Evolutionary conservation across 2,888 invertebrate species (phyloP).

Genomic region (Nomada ruficornis): DNA sequence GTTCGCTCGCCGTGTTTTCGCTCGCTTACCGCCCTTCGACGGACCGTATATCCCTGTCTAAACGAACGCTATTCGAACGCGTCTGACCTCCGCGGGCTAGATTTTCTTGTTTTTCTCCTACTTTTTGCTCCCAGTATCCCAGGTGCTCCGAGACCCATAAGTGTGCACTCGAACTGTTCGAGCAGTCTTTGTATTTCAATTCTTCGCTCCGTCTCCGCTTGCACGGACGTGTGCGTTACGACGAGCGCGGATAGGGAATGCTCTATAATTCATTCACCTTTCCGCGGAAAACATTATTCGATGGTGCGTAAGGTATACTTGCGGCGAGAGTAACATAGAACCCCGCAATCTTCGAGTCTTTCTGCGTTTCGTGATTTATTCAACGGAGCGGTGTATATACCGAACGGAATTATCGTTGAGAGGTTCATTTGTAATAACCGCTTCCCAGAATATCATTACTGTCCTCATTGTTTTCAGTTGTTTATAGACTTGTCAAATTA

Average conservation of each 20-base stretch:
- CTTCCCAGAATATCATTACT: too few species aligned
- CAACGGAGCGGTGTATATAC: too few species aligned
- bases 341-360: too few species aligned
- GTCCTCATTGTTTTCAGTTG: too few species aligned
- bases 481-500: too few species aligned
- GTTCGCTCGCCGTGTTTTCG: constrained; percentile 13
- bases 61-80: background rate
- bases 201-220: background rate
- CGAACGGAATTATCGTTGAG: too few species aligned
- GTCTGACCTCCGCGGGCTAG: background rate
- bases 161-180: background rate
- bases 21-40: constrained; percentile 8
- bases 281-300: background rate
- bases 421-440: too few species aligned
- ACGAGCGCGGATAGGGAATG: background rate
- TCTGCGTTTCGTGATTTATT: too few species aligned
- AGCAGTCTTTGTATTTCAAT: background rate
- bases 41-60: background rate
- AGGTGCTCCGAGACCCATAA: background rate
- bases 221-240: background rate
- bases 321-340: too few species aligned
- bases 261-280: background rate
- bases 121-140: background rate
- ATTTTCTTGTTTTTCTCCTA: background rate
- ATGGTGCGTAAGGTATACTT: too few species aligned